phyloP scores from a whole-genome alignment of 1,140 invertebrate genomes.

The Saccostrea glomerata region DNA sequence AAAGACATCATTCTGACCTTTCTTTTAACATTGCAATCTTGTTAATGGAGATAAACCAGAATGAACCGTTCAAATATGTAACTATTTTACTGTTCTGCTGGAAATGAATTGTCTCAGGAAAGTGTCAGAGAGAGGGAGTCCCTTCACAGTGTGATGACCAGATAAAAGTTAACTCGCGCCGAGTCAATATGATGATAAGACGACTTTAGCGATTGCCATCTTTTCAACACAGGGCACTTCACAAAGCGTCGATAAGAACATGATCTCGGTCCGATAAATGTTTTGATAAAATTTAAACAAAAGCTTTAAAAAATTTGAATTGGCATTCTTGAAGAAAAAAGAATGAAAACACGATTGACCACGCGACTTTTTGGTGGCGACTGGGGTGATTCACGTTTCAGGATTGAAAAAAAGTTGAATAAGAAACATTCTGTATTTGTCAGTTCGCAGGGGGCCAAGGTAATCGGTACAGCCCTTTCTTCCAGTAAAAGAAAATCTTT shows the following conservation, averaged over 20 bases:
- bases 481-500: constrained; percentile 21
- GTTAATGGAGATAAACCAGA: constrained; percentile 2
- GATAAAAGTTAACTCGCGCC: constrained; percentile 34
- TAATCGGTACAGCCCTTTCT: constrained; percentile 30
- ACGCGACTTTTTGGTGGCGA: constrained; percentile 10
- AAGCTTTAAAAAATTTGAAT: constrained; percentile 21
- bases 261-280: constrained; percentile 33
- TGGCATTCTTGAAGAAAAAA: constrained; percentile 36
- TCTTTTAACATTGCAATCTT: not conserved
- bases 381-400: constrained; percentile 14
- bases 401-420: constrained; percentile 8
- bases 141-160: not conserved
- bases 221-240: constrained; percentile 17
- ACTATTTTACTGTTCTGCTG: not conserved
- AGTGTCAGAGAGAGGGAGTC: constrained; percentile 17
- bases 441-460: constrained; percentile 27
- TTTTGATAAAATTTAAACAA: constrained; percentile 37
- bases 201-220: constrained; percentile 17
- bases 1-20: not conserved
- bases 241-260: constrained; percentile 16
- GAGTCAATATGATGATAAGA: constrained; percentile 12
- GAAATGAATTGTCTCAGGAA: constrained; percentile 30
- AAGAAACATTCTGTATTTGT: constrained; percentile 31
- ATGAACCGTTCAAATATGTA: constrained; percentile 27
- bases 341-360: constrained; percentile 37